These are phyloP conservation scores for Numenius phaeopus DNA, from an alignment of 2,797 vertebrate genomes.

Conservation along the genomic window DNA sequence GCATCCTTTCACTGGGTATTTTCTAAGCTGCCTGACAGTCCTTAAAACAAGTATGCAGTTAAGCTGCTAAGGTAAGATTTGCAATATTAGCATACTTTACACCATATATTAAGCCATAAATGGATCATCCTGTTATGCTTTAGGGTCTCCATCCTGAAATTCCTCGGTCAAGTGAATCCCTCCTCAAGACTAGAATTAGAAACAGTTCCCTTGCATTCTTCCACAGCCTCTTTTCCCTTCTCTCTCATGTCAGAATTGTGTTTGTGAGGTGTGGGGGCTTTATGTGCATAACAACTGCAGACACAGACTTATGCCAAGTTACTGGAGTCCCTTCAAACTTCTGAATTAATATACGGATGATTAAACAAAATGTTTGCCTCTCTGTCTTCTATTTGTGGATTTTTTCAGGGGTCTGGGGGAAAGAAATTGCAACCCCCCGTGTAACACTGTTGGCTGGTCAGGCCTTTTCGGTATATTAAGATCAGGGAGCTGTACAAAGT, in stretches of 20 bases:
- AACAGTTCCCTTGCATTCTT: not conserved
- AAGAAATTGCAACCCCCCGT: not conserved
- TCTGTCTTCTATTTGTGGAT: not conserved
- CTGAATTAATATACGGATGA: conserved; percentile 8
- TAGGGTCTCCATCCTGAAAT: conserved; percentile 34
- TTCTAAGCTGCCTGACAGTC: conserved; percentile 88
- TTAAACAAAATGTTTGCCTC: conserved; percentile 54
- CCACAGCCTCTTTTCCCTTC: not conserved
- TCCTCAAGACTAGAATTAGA: not conserved
- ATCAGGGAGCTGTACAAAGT: conserved; percentile 56
- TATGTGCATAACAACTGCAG: not conserved
- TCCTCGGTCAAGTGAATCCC: not conserved
- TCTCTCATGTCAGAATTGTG: not conserved
- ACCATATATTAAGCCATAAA: conserved; percentile 45
- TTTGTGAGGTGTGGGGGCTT: not conserved
- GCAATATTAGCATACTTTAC: conserved; percentile 35
- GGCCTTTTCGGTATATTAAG: not conserved
- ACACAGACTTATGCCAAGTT: conserved; percentile 3
- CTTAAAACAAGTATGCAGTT: conserved; percentile 96
- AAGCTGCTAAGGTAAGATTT: conserved; percentile 94
- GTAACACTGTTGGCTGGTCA: not conserved
- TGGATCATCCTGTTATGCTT: conserved; percentile 56
- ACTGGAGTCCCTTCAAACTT: conserved; percentile 44
- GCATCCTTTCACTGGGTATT: conserved; percentile 82
- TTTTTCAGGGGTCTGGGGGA: not conserved